These are phyloP conservation scores for Euglossa dilemma DNA, from an alignment of 1,140 invertebrate species.

Conservation along the genomic window DNA sequence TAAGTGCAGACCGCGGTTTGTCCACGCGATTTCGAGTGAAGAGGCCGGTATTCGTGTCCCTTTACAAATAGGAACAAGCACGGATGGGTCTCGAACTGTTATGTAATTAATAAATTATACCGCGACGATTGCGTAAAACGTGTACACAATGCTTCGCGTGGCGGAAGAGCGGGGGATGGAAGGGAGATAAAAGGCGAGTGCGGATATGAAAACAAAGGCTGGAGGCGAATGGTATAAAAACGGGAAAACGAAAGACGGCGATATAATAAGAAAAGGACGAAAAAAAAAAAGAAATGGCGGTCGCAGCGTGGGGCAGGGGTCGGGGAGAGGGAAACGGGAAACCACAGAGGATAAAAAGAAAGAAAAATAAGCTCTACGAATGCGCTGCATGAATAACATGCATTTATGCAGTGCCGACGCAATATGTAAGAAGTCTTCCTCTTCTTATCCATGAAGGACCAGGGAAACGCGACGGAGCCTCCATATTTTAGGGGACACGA, in stretches of 20 bases:
- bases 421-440: constrained; percentile 73
- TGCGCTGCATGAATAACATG: constrained; percentile 72
- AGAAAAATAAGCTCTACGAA: constrained; percentile 54
- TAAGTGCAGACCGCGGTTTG: constrained; percentile 68
- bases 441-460: constrained; percentile 69
- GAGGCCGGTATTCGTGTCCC: constrained; percentile 31
- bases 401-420: constrained; percentile 75
- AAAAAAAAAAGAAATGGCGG: background rate
- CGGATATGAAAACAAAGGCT: background rate
- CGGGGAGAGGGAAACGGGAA: background rate
- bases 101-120: constrained; percentile 70
- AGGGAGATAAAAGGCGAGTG: background rate
- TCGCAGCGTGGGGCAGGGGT: background rate
- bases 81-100: constrained; percentile 47
- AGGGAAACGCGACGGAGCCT: constrained; percentile 65
- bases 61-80: constrained; percentile 58
- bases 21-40: constrained; percentile 52
- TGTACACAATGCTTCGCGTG: background rate
- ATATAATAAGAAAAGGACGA: background rate
- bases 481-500: constrained; percentile 73
- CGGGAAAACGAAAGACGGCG: background rate
- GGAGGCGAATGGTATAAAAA: no score
- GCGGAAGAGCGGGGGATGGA: background rate
- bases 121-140: constrained; percentile 57
- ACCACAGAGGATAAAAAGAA: constrained; percentile 24